Percentiles rank a stretch among this genome's conserved stretches.
phyloP scores from a whole-genome alignment of 2,888 invertebrate species.

The Tuberolachnus salignus region DNA sequence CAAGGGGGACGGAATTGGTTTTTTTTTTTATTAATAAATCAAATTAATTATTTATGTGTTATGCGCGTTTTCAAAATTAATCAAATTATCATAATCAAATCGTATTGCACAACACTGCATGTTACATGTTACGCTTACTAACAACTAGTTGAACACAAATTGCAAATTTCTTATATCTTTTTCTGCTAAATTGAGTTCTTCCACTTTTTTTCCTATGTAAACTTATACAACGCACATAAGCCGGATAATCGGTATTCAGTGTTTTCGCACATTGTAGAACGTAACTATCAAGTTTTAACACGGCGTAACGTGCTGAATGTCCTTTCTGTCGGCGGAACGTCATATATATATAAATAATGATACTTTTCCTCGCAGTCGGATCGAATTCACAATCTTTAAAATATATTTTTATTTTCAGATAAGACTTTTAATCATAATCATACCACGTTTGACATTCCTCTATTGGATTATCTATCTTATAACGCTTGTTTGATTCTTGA shows the following conservation, averaged over 20 bases:
- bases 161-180: constrained; percentile 4
- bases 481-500: background rate
- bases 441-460: constrained; percentile 11
- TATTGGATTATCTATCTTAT: constrained; percentile 16
- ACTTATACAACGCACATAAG: constrained; percentile 57
- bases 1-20: too few species aligned
- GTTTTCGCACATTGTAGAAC: constrained; percentile 58
- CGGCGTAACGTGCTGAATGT: constrained; percentile 57
- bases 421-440: constrained; percentile 11
- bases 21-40: too few species aligned
- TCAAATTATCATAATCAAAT: too few species aligned
- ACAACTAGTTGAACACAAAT: too few species aligned
- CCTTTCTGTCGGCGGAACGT: constrained; percentile 13
- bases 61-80: too few species aligned
- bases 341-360: too few species aligned
- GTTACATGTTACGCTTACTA: too few species aligned
- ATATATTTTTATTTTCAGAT: constrained; percentile 52
- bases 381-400: constrained; percentile 21
- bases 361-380: too few species aligned
- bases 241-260: constrained; percentile 56
- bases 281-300: constrained; percentile 59
- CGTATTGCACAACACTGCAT: too few species aligned
- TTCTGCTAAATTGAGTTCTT: constrained; percentile 7
- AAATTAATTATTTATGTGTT: too few species aligned
- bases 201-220: constrained; percentile 49